Percentiles rank a stretch among this genome's conserved stretches.
Evolutionary conservation across 2,113 vertebrate genomes (phyloP).

Genomic region (Pygoscelis adeliae): DNA sequence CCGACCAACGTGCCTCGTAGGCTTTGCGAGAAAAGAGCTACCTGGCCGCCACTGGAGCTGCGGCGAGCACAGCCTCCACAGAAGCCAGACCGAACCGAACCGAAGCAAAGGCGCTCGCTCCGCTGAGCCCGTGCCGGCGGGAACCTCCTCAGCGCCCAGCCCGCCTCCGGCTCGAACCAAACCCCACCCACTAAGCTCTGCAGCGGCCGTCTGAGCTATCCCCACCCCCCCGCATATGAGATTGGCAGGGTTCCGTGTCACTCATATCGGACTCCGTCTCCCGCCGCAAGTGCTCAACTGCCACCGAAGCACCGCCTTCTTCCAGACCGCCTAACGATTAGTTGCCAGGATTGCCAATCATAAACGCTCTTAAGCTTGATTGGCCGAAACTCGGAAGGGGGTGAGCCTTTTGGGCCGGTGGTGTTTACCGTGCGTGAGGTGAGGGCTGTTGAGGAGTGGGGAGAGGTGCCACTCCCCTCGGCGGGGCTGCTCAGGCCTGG

Average conservation of each 20-base stretch:
- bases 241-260: fast-evolving
- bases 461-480: fast-evolving
- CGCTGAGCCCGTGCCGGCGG: fast-evolving
- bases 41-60: background rate
- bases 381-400: background rate
- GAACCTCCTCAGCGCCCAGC: fast-evolving
- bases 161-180: background rate
- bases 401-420: fast-evolving
- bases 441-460: background rate
- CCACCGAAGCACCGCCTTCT: too few relatives aligned
- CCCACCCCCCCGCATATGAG: fast-evolving
- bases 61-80: fast-evolving
- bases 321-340: background rate
- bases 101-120: fast-evolving
- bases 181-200: fast-evolving
- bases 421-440: background rate
- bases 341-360: background rate
- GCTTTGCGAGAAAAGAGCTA: background rate
- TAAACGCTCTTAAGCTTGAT: fast-evolving
- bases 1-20: fast-evolving
- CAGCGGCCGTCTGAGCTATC: too few relatives aligned
- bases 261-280: background rate
- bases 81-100: fast-evolving
- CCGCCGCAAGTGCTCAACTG: background rate
- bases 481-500: fast-evolving